phyloP scores from a whole-genome alignment of 2,888 invertebrate species.

The Leptopilina syphax region DNA sequence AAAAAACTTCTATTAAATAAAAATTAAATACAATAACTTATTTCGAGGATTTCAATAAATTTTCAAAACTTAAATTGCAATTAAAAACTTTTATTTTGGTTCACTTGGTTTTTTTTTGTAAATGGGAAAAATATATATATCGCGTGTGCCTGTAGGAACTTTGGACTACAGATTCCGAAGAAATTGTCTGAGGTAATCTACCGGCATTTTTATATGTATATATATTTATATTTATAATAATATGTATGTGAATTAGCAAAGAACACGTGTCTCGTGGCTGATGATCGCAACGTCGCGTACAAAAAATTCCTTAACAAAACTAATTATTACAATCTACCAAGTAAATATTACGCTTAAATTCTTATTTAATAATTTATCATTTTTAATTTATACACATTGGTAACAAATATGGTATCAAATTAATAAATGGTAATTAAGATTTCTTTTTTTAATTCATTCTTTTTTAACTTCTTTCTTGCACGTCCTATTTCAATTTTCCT shows the following conservation, averaged over 20 bases:
- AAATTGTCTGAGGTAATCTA: constrained; percentile 63
- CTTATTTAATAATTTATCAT: constrained; percentile 51
- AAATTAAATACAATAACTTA: too few relatives aligned
- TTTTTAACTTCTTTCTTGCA: too few relatives aligned
- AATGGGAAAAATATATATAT: constrained; percentile 74
- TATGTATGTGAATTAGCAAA: constrained; percentile 34
- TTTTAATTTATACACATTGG: constrained; percentile 71
- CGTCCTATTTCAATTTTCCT: not conserved
- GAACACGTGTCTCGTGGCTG: constrained; percentile 53
- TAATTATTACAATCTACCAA: constrained; percentile 52
- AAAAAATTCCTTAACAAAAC: constrained; percentile 60
- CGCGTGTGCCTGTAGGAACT: constrained; percentile 74
- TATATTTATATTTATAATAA: too few relatives aligned
- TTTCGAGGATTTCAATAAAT: too few relatives aligned
- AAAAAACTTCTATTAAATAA: too few relatives aligned
- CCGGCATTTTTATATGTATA: not conserved
- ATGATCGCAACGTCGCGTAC: constrained; percentile 55
- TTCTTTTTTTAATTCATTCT: too few relatives aligned
- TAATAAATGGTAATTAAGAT: constrained; percentile 64
- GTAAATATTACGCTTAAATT: constrained; percentile 26
- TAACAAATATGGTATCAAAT: constrained; percentile 75
- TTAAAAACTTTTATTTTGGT: constrained; percentile 75
- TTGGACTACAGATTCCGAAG: constrained; percentile 72
- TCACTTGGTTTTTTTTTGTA: constrained; percentile 63
- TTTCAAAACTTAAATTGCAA: constrained; percentile 26